A percentile compares a stretch with the other conserved stretches of the same genome.
Conservation (phyloP, 2,797 vertebrate genomes). For the Miichthys miiuy region DNA sequence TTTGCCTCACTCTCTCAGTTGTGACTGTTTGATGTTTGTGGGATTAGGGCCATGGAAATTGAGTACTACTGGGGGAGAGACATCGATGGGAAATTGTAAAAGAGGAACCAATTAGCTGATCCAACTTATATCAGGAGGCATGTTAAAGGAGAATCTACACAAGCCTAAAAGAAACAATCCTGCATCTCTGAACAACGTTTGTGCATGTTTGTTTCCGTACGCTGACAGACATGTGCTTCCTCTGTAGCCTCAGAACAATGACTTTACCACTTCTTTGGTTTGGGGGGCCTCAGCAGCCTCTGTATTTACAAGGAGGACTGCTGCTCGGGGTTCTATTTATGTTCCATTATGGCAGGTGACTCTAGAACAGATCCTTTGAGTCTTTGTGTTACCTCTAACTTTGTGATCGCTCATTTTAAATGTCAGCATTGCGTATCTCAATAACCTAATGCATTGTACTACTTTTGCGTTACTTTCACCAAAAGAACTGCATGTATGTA, state of each 20-base stretch:
- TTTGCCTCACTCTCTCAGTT: background rate
- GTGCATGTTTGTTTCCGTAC: background rate
- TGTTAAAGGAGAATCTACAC: background rate
- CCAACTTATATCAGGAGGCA: background rate
- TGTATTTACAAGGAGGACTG: background rate
- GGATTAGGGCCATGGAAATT: background rate
- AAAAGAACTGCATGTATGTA: no score
- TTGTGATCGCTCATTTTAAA: no score
- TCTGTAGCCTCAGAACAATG: background rate
- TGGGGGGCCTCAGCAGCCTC: background rate
- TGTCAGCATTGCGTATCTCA: no score
- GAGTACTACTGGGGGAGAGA: background rate
- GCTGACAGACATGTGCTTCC: background rate
- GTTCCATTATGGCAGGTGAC: background rate
- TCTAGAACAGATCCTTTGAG: background rate
- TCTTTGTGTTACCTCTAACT: no score
- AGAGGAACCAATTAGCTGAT: background rate
- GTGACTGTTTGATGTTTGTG: background rate
- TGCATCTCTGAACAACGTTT: background rate
- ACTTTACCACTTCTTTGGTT: background rate
- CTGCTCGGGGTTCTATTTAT: background rate
- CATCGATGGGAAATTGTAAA: background rate
- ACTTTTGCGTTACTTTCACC: no score
- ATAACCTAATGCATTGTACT: no score
- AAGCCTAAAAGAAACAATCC: background rate